phyloP scores from a whole-genome alignment of 1,140 invertebrate genomes.

The Ridgeia piscesae region DNA sequence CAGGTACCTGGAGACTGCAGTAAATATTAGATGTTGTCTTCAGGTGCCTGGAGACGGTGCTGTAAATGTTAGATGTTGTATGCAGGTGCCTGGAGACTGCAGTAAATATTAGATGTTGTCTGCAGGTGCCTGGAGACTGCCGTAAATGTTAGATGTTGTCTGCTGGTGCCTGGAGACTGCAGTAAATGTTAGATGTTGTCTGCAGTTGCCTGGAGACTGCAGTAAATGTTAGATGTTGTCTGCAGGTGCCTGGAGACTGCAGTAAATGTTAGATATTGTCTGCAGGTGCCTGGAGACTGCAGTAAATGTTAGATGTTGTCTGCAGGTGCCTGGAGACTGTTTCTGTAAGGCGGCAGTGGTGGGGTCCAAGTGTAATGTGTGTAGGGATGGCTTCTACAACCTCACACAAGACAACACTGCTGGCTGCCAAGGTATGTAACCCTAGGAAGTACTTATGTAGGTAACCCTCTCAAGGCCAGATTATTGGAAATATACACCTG shows the following conservation, averaged over 20 bases:
- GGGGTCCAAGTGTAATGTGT: constrained; percentile 61
- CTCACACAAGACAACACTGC: constrained; percentile 61
- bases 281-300: not conserved
- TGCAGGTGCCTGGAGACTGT: constrained; percentile 63
- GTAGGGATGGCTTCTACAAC: constrained; percentile 83
- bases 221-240: not conserved
- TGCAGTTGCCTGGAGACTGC: not conserved
- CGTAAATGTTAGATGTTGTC: not conserved
- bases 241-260: not conserved
- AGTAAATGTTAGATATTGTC: not conserved
- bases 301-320: not conserved
- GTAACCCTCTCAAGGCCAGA: not conserved
- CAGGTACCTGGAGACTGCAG: not conserved
- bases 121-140: not conserved
- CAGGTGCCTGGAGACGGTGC: too few relatives aligned
- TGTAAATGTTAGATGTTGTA: not conserved
- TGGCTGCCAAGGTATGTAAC: constrained; percentile 63
- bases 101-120: not conserved
- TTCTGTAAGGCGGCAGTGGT: constrained; percentile 60
- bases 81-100: not conserved
- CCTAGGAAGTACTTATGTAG: not conserved
- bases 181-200: not conserved
- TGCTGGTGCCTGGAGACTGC: not conserved
- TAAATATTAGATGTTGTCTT: not conserved
- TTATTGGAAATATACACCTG: not conserved